Percentiles rank a stretch among this genome's conserved stretches.
Conservation (phyloP, 1,140 invertebrate species). For the Procambarus virginalis region DNA sequence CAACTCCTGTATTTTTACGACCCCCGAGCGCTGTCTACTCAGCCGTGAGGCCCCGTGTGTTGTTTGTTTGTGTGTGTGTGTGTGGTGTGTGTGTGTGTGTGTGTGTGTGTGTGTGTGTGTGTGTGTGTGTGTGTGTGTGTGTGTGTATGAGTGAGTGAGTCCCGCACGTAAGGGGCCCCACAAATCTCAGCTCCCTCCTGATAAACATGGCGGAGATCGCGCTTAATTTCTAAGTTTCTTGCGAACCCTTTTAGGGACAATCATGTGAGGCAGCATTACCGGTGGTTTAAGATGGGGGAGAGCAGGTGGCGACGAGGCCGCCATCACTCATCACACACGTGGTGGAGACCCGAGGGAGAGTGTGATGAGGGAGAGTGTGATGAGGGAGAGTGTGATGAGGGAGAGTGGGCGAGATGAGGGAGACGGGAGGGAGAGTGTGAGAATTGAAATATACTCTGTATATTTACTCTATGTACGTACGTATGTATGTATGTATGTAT, state of each 20-base stretch:
- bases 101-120: background rate
- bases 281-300: background rate
- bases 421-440: background rate
- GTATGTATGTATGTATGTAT: no score
- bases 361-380: background rate
- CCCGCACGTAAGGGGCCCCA: background rate
- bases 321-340: no score
- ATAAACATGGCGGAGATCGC: background rate
- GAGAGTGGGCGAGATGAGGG: background rate
- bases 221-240: conserved; percentile 1
- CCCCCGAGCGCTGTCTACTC: no score
- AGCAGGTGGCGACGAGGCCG: background rate
- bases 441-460: background rate
- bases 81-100: background rate
- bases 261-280: conserved; percentile 1
- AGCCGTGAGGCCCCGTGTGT: no score
- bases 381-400: no score
- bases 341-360: no score
- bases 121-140: background rate
- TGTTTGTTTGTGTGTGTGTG: no score
- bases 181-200: background rate
- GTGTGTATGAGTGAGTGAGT: background rate
- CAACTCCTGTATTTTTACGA: no score
- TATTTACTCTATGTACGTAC: no score
- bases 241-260: conserved; percentile 2